phyloP scores from a whole-genome alignment of 35 echinoderm and acorn worm species.

The Stichopus chloronotus region DNA sequence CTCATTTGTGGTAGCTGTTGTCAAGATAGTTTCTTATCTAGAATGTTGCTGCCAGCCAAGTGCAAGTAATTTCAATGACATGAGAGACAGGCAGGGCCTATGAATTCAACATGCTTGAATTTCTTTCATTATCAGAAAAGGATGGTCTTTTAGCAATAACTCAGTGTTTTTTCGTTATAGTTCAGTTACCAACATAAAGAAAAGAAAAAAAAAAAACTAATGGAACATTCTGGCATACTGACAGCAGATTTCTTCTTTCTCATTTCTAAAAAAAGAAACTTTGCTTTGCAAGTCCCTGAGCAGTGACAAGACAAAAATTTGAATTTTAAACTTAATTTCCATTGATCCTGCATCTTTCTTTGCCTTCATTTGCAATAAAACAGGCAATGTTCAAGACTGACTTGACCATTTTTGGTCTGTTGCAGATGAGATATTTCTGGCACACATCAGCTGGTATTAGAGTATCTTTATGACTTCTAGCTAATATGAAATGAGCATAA shows the following conservation, averaged over 20 bases:
- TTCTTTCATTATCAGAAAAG: neutral
- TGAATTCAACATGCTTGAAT: neutral
- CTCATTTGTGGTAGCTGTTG: neutral
- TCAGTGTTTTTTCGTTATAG: neutral
- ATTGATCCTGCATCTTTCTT: neutral
- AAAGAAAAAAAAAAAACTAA: neutral
- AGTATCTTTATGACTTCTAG: neutral
- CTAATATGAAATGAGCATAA: no score
- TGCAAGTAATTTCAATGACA: neutral
- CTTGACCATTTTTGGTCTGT: neutral
- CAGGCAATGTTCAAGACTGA: neutral
- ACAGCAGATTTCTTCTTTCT: neutral
- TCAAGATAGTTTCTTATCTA: neutral
- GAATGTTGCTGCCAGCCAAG: neutral
- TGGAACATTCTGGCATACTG: neutral
- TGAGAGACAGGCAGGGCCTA: neutral
- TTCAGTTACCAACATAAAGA: neutral
- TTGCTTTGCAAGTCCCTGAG: neutral
- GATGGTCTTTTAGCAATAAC: neutral
- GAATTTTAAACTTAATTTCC: constrained; percentile 41
- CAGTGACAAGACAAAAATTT: neutral
- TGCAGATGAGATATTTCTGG: neutral
- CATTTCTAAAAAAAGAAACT: neutral
- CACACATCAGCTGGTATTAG: neutral
- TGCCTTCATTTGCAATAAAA: neutral